A percentile compares a stretch with the other conserved stretches of the same genome.
Conservation (phyloP, 2,888 invertebrate genomes). For the Orthosia cruda region DNA sequence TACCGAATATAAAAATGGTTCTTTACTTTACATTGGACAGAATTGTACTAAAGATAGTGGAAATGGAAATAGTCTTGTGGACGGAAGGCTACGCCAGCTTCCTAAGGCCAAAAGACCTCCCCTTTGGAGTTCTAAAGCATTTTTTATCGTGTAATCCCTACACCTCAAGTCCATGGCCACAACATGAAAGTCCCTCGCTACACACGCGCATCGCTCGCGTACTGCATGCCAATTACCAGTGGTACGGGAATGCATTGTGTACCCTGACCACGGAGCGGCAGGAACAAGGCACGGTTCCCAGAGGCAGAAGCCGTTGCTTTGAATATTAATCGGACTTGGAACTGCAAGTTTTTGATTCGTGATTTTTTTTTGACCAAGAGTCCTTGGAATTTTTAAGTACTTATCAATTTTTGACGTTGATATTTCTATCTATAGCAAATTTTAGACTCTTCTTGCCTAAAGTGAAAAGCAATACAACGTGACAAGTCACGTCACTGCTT, state of each 20-base stretch:
- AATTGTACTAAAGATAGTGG: not conserved
- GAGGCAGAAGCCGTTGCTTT: conserved; percentile 51
- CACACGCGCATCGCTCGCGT: conserved; percentile 51
- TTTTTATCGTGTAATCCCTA: not conserved
- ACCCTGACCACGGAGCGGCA: conserved; percentile 67
- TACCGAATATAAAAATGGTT: not conserved
- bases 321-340: conserved; percentile 57
- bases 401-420: not conserved
- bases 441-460: not conserved
- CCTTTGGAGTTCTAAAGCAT: not conserved
- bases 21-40: no score
- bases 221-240: conserved; percentile 61
- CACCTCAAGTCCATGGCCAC: conserved; percentile 35
- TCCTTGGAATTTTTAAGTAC: conserved; percentile 11
- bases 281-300: conserved; percentile 68
- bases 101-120: no score
- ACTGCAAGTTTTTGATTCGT: conserved; percentile 24
- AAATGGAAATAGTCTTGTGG: not conserved
- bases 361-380: not conserved
- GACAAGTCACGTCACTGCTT: not conserved
- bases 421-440: no score
- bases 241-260: conserved; percentile 66
- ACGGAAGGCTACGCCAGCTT: not conserved
- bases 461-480: not conserved
- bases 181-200: conserved; percentile 46